phyloP scores from a whole-genome alignment of 1,140 invertebrate genomes.

The Linepithema humile region DNA sequence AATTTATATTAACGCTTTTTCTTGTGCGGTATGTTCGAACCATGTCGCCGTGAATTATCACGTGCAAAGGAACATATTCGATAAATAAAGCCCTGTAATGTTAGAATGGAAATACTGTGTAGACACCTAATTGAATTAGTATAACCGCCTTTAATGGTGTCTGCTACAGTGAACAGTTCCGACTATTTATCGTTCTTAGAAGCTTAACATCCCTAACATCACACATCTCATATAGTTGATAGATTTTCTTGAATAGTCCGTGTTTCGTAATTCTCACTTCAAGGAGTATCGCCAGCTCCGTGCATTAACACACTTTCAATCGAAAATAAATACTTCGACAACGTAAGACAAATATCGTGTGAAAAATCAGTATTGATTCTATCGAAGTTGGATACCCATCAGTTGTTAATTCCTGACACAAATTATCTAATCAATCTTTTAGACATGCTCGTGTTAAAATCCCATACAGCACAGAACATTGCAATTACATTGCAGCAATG shows the following conservation, averaged over 20 bases:
- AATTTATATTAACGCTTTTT: constrained; percentile 51
- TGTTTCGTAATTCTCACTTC: constrained; percentile 72
- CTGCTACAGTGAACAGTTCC: background rate
- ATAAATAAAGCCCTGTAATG: constrained; percentile 43
- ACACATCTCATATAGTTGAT: constrained; percentile 57
- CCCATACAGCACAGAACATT: too few relatives aligned
- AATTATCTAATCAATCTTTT: constrained; percentile 1
- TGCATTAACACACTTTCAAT: constrained; percentile 72
- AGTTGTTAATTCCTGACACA: constrained; percentile 55
- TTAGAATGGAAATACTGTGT: constrained; percentile 65
- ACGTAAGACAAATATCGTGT: constrained; percentile 30
- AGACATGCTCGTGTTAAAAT: background rate
- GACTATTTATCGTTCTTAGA: constrained; percentile 58
- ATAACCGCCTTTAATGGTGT: constrained; percentile 38
- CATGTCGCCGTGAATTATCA: constrained; percentile 58
- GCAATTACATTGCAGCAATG: too few relatives aligned
- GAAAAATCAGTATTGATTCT: constrained; percentile 70
- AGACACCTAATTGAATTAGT: constrained; percentile 74
- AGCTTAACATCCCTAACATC: constrained; percentile 53
- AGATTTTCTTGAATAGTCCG: constrained; percentile 58
- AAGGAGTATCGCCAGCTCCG: constrained; percentile 22
- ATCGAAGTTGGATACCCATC: constrained; percentile 52
- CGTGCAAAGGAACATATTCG: background rate
- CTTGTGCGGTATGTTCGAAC: background rate
- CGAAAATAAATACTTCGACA: constrained; percentile 70